Evolutionary conservation across 2,797 vertebrate species (phyloP), one percentile per base, ranked within the genome.

Genomic region (Graptemys geographica): DNA sequence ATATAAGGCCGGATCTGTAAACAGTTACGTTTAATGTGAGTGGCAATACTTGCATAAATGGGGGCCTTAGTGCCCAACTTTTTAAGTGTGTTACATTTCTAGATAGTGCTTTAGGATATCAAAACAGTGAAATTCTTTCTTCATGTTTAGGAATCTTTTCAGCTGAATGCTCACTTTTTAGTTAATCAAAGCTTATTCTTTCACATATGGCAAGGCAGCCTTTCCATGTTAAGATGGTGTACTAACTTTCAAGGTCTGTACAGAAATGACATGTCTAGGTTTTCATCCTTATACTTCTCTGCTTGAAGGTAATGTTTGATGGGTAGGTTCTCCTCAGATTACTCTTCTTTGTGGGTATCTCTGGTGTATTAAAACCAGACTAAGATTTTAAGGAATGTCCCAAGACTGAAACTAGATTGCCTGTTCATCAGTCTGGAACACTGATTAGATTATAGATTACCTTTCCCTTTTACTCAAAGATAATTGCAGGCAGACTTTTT

Each of bases 401-500:
- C 82, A 52, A 84, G 79, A 93, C 21, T n/a, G 28, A n/a, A 83
- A 89, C 28, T 82, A 21, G 37, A 1, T 94, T 84, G 31, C 31
- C 69, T 27, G 56, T 9, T 57, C 65, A 37, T 27, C 94, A n/a
- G 47, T 15, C 41, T 81, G 81, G 59, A 81, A 51, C n/a, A 82
- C 52, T 76, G 89, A 78, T 0, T 65, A 6, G 9, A 23, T 83
- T 33, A 37, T 88, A 89, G 74, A 79, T 86, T 76, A 84, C 51
- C 80, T 93, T 97, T 62, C 72, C 19, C 21, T 81, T 88, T 95
- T 83, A 91, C 80, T 90, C 44, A 83, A 52, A 27, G 93, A 51
- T 9, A 87, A 55, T 31, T 57, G 44, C 79, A 78, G 23, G 44
- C 57, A 87, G 72, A 93, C 83, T 89, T 55, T 55, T 12, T 33